Conservation (phyloP, 2,113 vertebrate genomes). For the Trogon melanurus region DNA sequence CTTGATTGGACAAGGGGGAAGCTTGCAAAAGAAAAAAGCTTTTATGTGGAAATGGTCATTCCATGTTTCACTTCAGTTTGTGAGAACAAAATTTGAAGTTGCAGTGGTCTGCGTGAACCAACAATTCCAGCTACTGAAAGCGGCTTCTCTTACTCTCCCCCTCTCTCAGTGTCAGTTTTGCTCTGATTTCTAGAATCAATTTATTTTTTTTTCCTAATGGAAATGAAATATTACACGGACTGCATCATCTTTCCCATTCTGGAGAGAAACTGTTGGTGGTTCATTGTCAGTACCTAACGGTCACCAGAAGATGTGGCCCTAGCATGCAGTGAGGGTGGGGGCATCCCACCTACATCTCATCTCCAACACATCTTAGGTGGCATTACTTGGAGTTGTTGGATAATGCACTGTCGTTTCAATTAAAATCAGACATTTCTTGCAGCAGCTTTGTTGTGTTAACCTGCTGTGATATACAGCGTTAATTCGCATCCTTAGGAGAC, state of each 20-base stretch:
- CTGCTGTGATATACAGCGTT: not conserved
- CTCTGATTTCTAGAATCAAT: not conserved
- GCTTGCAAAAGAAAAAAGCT: not conserved
- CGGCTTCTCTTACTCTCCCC: not conserved
- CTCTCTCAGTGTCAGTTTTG: not conserved
- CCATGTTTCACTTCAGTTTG: not conserved
- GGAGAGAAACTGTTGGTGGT: not conserved
- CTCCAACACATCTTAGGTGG: rapidly evolving
- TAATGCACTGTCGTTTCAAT: not conserved
- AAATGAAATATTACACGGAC: not conserved
- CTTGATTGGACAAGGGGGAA: not conserved
- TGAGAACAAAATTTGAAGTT: not conserved
- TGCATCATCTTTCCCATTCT: not conserved
- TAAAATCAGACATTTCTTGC: not conserved
- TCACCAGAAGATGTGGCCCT: not conserved
- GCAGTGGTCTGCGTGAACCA: not conserved
- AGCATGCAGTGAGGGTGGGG: rapidly evolving
- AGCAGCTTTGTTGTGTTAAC: not conserved
- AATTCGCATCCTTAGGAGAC: not conserved
- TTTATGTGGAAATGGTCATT: not conserved
- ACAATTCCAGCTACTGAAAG: not conserved
- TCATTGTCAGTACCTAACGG: not conserved
- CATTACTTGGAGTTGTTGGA: not conserved
- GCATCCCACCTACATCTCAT: not conserved
- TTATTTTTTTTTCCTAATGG: not conserved